Evolutionary conservation across 2,888 invertebrate genomes (phyloP).

Genomic region (Lamproptera curius): DNA sequence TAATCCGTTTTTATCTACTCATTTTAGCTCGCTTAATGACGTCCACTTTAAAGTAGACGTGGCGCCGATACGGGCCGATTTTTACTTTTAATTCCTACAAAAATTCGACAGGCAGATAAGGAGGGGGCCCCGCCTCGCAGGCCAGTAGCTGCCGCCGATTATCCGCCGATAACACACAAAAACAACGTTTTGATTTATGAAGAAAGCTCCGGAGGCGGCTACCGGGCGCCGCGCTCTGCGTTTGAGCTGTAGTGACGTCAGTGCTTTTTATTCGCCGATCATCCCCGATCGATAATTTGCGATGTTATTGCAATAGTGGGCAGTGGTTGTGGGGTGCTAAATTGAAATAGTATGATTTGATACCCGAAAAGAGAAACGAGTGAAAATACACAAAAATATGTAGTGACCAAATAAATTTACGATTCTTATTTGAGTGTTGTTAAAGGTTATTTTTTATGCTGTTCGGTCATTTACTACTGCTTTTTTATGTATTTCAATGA

Average conservation of each 20-base stretch:
- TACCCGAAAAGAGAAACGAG: too few relatives aligned
- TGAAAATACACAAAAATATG: too few relatives aligned
- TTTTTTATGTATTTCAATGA: too few relatives aligned
- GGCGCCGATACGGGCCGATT: slow-evolving; percentile 45
- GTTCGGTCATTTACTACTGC: too few relatives aligned
- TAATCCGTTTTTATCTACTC: slow-evolving; percentile 42
- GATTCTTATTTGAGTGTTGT: too few relatives aligned
- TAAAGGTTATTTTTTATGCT: too few relatives aligned
- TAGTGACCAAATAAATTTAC: too few relatives aligned
- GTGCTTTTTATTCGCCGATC: slow-evolving; percentile 1
- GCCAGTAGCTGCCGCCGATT: slow-evolving; percentile 70
- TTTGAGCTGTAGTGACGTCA: slow-evolving; percentile 45
- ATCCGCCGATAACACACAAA: slow-evolving; percentile 72
- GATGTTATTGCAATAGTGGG: not conserved
- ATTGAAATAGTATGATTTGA: too few relatives aligned
- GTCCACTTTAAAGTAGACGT: slow-evolving; percentile 44
- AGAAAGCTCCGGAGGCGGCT: slow-evolving; percentile 67
- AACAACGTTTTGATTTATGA: slow-evolving; percentile 76
- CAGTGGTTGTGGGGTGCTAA: too few relatives aligned
- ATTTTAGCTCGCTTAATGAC: slow-evolving; percentile 53
- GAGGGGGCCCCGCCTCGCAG: slow-evolving; percentile 43
- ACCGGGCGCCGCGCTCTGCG: slow-evolving; percentile 59
- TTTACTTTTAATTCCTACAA: slow-evolving; percentile 55
- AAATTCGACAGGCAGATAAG: slow-evolving; percentile 55
- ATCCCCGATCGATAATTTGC: not conserved